Conservation (phyloP, 2,113 vertebrate species). For the Anas platyrhynchos region DNA sequence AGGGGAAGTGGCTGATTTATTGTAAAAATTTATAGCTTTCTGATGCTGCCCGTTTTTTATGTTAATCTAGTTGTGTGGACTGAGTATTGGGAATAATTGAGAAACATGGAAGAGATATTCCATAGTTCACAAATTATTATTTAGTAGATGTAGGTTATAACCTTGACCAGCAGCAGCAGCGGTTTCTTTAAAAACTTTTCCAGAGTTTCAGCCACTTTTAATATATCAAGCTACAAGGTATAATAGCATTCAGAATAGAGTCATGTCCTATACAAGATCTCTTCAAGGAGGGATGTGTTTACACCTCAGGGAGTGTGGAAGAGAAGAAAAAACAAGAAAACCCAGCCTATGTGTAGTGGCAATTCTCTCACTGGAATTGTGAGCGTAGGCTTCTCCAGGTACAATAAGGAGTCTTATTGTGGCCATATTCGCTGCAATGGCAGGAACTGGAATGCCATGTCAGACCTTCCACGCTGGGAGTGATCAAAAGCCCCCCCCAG, state of each 20-base stretch:
- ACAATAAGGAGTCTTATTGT: background rate
- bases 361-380: slow-evolving; percentile 21
- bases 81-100: background rate
- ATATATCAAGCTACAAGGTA: background rate
- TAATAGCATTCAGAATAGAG: background rate
- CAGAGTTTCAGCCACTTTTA: background rate
- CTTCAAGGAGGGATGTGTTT: background rate
- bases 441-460: background rate
- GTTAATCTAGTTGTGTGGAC: background rate
- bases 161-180: background rate
- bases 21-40: background rate
- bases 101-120: background rate
- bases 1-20: background rate
- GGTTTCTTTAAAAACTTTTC: background rate
- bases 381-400: background rate
- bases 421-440: background rate
- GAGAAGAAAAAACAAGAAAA: background rate
- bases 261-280: background rate
- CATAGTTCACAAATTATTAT: background rate
- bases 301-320: background rate
- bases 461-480: slow-evolving; percentile 57
- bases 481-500: slow-evolving; percentile 58
- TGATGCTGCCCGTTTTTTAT: background rate
- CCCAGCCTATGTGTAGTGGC: background rate
- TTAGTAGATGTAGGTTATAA: background rate